phyloP scores from a whole-genome alignment of 2,888 invertebrate genomes.

The Dicyrtomina minuta region DNA sequence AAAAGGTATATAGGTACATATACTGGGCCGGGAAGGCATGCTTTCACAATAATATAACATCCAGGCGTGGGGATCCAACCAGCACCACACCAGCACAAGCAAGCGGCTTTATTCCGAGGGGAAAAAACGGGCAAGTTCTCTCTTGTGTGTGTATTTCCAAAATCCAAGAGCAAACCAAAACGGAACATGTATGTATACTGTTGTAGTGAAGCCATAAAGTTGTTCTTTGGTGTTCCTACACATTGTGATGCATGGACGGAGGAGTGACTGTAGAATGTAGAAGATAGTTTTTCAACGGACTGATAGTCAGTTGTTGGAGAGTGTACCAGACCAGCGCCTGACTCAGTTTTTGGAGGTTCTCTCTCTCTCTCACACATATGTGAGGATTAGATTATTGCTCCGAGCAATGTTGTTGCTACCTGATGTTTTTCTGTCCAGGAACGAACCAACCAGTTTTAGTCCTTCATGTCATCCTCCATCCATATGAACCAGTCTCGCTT shows the following conservation, averaged over 20 bases:
- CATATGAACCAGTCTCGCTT: conserved; percentile 28
- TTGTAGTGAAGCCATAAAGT: neutral
- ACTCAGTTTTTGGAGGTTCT: neutral
- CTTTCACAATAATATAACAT: too few relatives aligned
- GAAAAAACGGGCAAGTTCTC: neutral
- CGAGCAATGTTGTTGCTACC: conserved; percentile 27
- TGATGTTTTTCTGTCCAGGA: conserved; percentile 26
- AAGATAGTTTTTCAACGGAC: too few relatives aligned
- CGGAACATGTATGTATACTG: neutral
- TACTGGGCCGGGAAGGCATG: too few relatives aligned
- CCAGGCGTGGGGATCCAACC: too few relatives aligned
- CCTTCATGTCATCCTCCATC: conserved; percentile 10
- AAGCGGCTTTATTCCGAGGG: neutral
- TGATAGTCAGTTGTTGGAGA: too few relatives aligned
- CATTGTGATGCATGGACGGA: too few relatives aligned
- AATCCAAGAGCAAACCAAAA: too few relatives aligned
- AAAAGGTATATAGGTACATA: too few relatives aligned
- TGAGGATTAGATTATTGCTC: conserved; percentile 11
- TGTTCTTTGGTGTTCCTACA: too few relatives aligned
- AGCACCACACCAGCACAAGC: too few relatives aligned
- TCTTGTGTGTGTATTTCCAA: neutral
- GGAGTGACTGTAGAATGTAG: too few relatives aligned
- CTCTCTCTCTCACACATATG: neutral
- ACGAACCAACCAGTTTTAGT: conserved; percentile 18
- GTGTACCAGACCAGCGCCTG: too few relatives aligned